phyloP scores from a whole-genome alignment of 2,888 invertebrate genomes.

The Pemphredon lugubris region DNA sequence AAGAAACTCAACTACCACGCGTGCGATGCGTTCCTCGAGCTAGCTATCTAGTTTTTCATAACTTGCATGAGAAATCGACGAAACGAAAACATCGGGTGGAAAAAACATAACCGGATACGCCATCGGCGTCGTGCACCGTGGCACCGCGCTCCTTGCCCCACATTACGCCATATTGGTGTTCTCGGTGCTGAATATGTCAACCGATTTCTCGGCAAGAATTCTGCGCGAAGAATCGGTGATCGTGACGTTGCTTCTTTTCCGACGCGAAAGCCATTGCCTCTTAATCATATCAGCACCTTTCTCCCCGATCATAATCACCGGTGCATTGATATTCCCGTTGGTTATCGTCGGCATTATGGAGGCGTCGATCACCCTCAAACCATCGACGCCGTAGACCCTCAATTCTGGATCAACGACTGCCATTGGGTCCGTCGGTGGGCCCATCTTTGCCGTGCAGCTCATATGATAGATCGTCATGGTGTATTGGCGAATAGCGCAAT shows the following conservation, averaged over 20 bases:
- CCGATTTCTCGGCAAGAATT: constrained; percentile 22
- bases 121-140: no score
- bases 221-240: not conserved
- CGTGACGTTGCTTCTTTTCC: constrained; percentile 47
- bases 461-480: constrained; percentile 94
- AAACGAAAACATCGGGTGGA: no score
- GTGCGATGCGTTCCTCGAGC: no score
- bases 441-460: constrained; percentile 93
- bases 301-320: constrained; percentile 93
- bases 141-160: no score
- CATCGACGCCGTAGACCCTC: constrained; percentile 89
- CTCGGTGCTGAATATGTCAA: no score
- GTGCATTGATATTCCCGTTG: constrained; percentile 94
- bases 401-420: constrained; percentile 92
- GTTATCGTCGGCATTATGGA: constrained; percentile 94
- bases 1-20: no score
- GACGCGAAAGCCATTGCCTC: constrained; percentile 84
- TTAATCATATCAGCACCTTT: constrained; percentile 93
- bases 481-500: constrained; percentile 92
- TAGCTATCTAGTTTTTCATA: no score
- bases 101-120: no score
- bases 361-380: constrained; percentile 92
- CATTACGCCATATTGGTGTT: no score
- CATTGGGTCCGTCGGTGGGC: constrained; percentile 87
- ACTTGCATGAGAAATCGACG: no score